Evolutionary conservation across 2,797 vertebrate genomes (phyloP).

Genomic region (Chiloscyllium punctatum): DNA sequence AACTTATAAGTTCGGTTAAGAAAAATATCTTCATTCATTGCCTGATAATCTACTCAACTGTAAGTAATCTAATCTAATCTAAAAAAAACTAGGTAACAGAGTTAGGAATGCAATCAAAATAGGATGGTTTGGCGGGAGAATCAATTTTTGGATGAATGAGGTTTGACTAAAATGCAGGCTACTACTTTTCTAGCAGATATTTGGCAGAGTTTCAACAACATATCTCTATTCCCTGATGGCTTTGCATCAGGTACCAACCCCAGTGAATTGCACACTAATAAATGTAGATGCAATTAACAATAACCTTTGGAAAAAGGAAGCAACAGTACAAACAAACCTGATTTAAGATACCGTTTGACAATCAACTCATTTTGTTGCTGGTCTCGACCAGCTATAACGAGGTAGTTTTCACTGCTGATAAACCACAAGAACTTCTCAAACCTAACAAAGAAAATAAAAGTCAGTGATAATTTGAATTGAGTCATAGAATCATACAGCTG

Average conservation of each 20-base stretch:
- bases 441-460: constrained; percentile 59
- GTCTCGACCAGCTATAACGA: constrained; percentile 89
- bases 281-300: background rate
- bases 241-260: background rate
- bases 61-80: too few species aligned
- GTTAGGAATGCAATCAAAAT: background rate
- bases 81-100: too few species aligned
- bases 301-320: background rate
- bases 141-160: background rate
- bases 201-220: background rate
- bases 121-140: background rate
- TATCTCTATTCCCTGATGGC: background rate
- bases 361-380: constrained; percentile 98
- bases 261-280: background rate
- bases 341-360: constrained; percentile 83
- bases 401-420: constrained; percentile 93
- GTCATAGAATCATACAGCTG: too few species aligned
- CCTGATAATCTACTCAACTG: background rate
- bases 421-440: constrained; percentile 99
- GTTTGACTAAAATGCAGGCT: background rate
- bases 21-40: background rate
- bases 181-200: background rate
- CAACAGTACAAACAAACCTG: constrained; percentile 58
- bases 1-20: background rate
- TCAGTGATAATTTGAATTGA: background rate